Evolutionary conservation across 2,797 vertebrate species (phyloP).

Genomic region (Gallinago solitaria): DNA sequence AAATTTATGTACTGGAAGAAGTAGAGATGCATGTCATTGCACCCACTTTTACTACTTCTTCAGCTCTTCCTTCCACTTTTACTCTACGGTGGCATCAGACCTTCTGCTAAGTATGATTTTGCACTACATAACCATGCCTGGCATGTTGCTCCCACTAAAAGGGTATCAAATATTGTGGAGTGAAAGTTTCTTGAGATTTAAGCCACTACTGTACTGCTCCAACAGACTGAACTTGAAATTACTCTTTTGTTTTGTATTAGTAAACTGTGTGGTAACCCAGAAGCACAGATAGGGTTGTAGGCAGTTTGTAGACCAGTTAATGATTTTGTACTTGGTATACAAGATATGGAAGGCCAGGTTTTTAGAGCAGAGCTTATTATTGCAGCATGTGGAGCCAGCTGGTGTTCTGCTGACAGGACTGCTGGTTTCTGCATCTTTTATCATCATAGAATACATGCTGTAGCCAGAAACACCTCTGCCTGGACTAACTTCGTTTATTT

Average conservation of each 20-base stretch:
- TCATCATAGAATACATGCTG: slow-evolving; percentile 55
- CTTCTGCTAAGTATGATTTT: not conserved
- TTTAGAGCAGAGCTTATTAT: slow-evolving; percentile 57
- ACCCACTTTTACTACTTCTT: not conserved
- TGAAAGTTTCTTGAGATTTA: not conserved
- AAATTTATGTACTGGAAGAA: slow-evolving; percentile 23
- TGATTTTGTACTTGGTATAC: slow-evolving; percentile 25
- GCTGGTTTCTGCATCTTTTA: slow-evolving; percentile 68
- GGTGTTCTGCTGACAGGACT: slow-evolving; percentile 50
- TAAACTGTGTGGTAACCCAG: slow-evolving; percentile 1
- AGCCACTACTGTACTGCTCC: not conserved
- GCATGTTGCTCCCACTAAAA: not conserved
- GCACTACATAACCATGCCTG: not conserved
- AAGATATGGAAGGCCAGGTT: slow-evolving; percentile 10
- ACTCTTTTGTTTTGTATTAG: not conserved
- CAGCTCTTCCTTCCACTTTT: not conserved
- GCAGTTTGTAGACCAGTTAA: slow-evolving; percentile 50
- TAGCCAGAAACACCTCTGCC: slow-evolving; percentile 72
- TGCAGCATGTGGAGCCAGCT: slow-evolving; percentile 46
- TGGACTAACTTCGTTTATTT: slow-evolving; percentile 60
- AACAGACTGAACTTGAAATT: not conserved
- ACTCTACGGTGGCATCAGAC: not conserved
- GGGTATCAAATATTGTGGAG: not conserved
- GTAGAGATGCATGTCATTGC: not conserved
- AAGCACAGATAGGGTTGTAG: slow-evolving; percentile 30